Evolutionary conservation across 2,888 invertebrate species (phyloP), one percentile per base, ranked within the genome.

Genomic region (Nipponacmea schrenckii): DNA sequence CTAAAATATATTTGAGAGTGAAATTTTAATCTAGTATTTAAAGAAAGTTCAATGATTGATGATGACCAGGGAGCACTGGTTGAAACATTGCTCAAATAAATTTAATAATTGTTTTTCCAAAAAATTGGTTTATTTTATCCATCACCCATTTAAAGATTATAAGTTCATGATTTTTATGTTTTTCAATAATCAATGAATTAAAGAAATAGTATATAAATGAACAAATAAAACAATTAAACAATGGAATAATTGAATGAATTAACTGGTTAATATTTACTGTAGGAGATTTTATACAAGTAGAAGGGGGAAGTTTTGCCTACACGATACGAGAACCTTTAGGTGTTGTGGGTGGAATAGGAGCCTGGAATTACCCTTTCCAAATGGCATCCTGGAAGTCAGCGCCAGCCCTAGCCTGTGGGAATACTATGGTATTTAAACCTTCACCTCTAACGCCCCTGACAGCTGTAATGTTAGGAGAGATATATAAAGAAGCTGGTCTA

Each of bases 281-380:
- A 90, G 91, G 91, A 17, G 86, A 89, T 63, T 90, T 90, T 78
- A 81, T 90, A 45, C 87, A 88, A 0, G 82, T 91, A 26, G 77
- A 87, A 27, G 84, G 84, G 48, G 89, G 89, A 0, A 89, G 89
- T 65, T 91, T 91, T 85, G 90, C 90, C 14, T 90, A 90, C 83
- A 91, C 91, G 2, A 83, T 89, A 7, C 79, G 90, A 24, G 91
- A 91, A 77, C 91, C 91, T 1, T 81, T 91, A 14, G 92, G 92
- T 2, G 91, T 92, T 2, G 89, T 91, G 27, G 91, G 89, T 3
- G 91, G 90, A 15, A 90, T 92, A 62, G 91, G 91, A 5, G 91
- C 91, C 1, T 92, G 91, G 91, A 92, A 92, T 83, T 92, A 90
- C 82, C 92, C 92, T 1, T 90, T 92, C 79, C 91, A 89, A 81